These are phyloP conservation scores for Macropodus opercularis DNA, from an alignment of 2,797 vertebrate species.

Conservation along the genomic window DNA sequence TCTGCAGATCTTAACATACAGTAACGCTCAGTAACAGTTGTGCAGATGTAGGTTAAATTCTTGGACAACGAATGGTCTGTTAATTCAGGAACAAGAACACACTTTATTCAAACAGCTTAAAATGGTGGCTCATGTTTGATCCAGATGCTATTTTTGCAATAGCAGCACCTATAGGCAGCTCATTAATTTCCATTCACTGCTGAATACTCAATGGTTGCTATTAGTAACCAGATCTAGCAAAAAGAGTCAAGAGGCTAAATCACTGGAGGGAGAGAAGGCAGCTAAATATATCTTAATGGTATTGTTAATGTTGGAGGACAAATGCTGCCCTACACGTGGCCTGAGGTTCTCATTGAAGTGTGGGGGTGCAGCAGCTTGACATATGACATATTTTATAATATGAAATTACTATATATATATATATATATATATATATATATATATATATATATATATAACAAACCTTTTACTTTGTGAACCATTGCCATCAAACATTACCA, in stretches of 20 bases:
- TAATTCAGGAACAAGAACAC: too few species aligned
- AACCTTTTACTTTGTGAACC: constrained; percentile 97
- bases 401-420: too few species aligned
- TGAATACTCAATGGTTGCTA: constrained; percentile 55
- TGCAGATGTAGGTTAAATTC: too few species aligned
- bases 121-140: constrained; percentile 14
- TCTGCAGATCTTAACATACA: not conserved
- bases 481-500: too few species aligned
- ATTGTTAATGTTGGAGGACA: constrained; percentile 54
- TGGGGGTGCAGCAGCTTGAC: constrained; percentile 67
- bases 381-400: too few species aligned
- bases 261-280: constrained; percentile 35
- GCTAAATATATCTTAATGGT: constrained; percentile 60
- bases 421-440: too few species aligned
- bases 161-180: constrained; percentile 22
- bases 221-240: constrained; percentile 58
- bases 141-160: constrained; percentile 21
- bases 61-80: too few species aligned
- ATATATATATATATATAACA: too few species aligned
- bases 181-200: constrained; percentile 51
- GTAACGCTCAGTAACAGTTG: too few species aligned
- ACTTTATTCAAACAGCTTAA: too few species aligned
- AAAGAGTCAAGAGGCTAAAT: constrained; percentile 68
- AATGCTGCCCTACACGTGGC: constrained; percentile 41
- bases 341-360: constrained; percentile 27